phyloP scores from a whole-genome alignment of 2,797 vertebrate genomes.

The Brotogeris chrysoptera region DNA sequence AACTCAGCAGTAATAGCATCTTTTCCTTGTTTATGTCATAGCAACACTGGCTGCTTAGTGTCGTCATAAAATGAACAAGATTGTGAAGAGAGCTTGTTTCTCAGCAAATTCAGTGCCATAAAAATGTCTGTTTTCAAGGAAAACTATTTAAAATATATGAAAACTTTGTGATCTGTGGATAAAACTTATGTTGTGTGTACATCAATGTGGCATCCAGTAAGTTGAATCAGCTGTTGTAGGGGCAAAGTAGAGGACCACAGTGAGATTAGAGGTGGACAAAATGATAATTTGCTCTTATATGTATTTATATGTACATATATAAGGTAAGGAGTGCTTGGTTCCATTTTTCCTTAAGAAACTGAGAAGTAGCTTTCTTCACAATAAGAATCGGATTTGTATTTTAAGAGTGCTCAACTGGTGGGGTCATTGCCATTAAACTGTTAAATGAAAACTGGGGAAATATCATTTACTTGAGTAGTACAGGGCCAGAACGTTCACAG shows the following conservation, averaged over 20 bases:
- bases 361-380: not conserved
- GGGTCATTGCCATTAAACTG: not conserved
- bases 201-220: not conserved
- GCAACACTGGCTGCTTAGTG: not conserved
- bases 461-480: not conserved
- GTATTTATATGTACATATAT: not conserved
- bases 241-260: not conserved
- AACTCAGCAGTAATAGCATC: not conserved
- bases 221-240: not conserved
- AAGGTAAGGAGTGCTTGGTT: not conserved
- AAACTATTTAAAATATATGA: not conserved
- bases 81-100: not conserved
- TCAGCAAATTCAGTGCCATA: not conserved
- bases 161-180: not conserved
- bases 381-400: not conserved
- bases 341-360: not conserved
- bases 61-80: not conserved
- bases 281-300: not conserved
- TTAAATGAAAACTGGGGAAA: not conserved
- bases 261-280: not conserved
- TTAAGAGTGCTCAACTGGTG: not conserved
- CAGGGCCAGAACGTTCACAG: not conserved
- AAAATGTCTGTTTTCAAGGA: not conserved
- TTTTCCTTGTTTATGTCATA: not conserved
- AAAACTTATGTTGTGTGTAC: not conserved